Percentiles rank a stretch among this genome's conserved stretches.
phyloP scores from a whole-genome alignment of 2,888 invertebrate species.

The Saturnia japonica region DNA sequence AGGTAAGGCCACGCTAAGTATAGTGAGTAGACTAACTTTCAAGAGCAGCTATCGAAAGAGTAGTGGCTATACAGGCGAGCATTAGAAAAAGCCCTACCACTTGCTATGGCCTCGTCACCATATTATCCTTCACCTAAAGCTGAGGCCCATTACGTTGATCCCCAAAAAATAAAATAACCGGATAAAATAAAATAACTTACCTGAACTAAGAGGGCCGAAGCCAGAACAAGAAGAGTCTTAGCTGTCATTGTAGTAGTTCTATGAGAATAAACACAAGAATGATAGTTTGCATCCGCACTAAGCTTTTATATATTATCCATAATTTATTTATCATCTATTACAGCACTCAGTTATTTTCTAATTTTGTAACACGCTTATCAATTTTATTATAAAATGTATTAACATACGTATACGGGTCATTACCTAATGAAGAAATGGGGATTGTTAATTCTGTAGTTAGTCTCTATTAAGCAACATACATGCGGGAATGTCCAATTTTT shows the following conservation, averaged over 20 bases:
- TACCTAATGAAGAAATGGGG: neutral
- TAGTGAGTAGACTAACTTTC: no score
- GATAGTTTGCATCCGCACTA: neutral
- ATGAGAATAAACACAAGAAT: neutral
- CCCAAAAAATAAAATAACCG: no score
- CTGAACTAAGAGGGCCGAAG: slow-evolving; percentile 22
- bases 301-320: neutral
- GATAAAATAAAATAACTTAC: slow-evolving; percentile 7
- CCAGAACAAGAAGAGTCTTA: slow-evolving; percentile 19
- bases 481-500: neutral
- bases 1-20: no score
- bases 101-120: no score
- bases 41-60: no score
- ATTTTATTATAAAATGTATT: neutral
- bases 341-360: neutral
- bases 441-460: neutral
- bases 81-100: no score
- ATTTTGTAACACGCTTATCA: neutral
- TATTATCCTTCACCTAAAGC: no score
- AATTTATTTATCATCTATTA: neutral
- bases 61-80: no score
- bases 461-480: neutral
- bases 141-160: no score
- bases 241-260: slow-evolving; percentile 18
- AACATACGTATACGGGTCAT: neutral